phyloP scores from a whole-genome alignment of 2,888 invertebrate genomes.

The Cosmopolites sordidus region DNA sequence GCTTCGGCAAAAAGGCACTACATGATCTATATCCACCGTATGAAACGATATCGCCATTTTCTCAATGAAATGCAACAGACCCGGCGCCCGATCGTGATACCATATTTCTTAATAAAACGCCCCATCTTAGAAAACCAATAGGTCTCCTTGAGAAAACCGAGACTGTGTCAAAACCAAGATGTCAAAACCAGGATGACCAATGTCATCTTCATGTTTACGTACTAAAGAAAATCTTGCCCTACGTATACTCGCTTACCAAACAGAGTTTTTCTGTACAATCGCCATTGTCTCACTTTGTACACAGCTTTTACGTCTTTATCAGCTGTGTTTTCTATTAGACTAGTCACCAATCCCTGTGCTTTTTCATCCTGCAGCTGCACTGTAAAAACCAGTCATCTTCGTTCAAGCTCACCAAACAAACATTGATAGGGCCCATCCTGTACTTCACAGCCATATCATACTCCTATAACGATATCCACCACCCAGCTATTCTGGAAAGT shows the following conservation, averaged over 20 bases:
- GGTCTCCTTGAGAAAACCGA: constrained; percentile 2
- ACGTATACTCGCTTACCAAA: constrained; percentile 14
- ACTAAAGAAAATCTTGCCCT: constrained; percentile 15
- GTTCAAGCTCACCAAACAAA: constrained; percentile 15
- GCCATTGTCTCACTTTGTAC: constrained; percentile 10
- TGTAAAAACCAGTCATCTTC: constrained; percentile 31
- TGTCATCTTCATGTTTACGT: constrained; percentile 3
- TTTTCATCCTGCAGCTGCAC: constrained; percentile 30
- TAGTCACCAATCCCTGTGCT: constrained; percentile 17
- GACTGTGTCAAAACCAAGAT: no score
- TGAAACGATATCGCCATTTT: constrained; percentile 9
- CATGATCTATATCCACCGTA: constrained; percentile 17
- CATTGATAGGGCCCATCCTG: not conserved
- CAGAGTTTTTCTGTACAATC: constrained; percentile 17
- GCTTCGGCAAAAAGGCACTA: constrained; percentile 7
- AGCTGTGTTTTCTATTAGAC: constrained; percentile 9
- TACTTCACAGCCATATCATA: constrained; percentile 27
- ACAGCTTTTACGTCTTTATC: constrained; percentile 14
- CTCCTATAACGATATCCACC: constrained; percentile 29
- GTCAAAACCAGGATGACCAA: constrained; percentile 13
- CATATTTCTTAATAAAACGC: constrained; percentile 20
- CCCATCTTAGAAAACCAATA: constrained; percentile 24
- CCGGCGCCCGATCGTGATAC: constrained; percentile 19
- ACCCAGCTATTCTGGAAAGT: constrained; percentile 30
- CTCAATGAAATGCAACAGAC: constrained; percentile 13